Percentiles rank a stretch among this genome's conserved stretches.
These are phyloP conservation scores for Corvus cornix DNA, from an alignment of 2,113 vertebrate species.

Conservation along the genomic window DNA sequence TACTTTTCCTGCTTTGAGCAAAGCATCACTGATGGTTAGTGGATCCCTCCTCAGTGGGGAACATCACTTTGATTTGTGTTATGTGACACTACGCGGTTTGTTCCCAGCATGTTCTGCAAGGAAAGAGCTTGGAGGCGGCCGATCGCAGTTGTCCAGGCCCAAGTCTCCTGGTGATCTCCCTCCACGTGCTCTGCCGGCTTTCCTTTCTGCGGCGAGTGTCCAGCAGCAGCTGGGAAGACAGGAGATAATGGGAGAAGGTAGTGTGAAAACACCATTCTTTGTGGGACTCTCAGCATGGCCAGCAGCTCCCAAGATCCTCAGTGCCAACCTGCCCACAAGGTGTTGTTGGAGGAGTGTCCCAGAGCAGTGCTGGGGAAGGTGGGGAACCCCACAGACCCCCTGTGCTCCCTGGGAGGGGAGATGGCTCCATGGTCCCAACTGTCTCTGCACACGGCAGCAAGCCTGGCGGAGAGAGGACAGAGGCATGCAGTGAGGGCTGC, in stretches of 20 bases:
- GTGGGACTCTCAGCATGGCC: neutral
- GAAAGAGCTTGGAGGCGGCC: neutral
- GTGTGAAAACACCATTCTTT: no score
- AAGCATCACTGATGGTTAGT: neutral
- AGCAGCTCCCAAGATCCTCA: neutral
- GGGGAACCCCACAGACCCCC: neutral
- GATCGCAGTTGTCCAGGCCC: neutral
- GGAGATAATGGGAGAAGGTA: neutral
- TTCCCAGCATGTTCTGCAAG: neutral
- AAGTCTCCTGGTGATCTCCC: neutral
- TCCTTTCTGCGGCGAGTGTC: neutral
- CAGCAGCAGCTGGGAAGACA: neutral
- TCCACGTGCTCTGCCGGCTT: neutral
- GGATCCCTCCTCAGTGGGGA: neutral
- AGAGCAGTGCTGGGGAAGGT: neutral
- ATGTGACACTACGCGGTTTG: neutral
- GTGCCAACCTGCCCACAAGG: neutral
- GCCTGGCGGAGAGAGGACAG: neutral
- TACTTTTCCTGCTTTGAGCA: neutral
- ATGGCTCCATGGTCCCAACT: accelerated
- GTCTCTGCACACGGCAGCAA: neutral
- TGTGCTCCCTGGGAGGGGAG: accelerated
- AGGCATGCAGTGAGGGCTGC: neutral
- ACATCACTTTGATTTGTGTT: neutral
- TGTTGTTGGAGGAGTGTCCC: neutral